Conservation (phyloP, 2,113 vertebrate species). For the Myotis yumanensis region DNA sequence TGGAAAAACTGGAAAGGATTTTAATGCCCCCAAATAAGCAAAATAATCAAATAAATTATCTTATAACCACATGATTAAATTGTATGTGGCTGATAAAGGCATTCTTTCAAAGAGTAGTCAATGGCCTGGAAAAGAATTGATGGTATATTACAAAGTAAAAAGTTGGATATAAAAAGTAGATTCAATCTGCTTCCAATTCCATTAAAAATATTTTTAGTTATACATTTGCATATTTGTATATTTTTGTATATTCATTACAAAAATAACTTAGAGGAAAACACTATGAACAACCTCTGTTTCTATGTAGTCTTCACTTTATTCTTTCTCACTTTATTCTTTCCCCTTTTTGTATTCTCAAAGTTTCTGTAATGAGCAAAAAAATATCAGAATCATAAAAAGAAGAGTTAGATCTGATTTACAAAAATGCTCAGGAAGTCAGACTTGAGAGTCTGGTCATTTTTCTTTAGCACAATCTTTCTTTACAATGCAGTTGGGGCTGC, state of each 20-base stretch:
- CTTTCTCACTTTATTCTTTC: not conserved
- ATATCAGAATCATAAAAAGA: not conserved
- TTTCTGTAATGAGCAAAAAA: not conserved
- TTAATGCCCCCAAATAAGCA: not conserved
- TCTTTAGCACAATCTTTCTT: not conserved
- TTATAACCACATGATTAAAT: not conserved
- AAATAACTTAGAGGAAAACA: not conserved
- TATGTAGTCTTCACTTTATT: not conserved
- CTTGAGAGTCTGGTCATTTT: not conserved
- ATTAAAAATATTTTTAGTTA: not conserved
- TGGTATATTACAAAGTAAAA: not conserved
- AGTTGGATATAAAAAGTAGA: not conserved
- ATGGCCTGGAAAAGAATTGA: not conserved
- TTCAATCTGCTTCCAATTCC: not conserved
- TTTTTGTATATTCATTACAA: not conserved
- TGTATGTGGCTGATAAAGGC: not conserved
- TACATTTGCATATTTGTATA: not conserved
- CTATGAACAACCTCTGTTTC: not conserved
- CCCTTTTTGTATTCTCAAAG: not conserved
- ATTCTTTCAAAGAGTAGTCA: not conserved
- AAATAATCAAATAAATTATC: constrained; percentile 32
- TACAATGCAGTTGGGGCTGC: not conserved
- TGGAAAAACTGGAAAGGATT: not conserved
- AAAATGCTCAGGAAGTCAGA: not conserved
- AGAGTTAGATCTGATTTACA: not conserved